Base-by-base conservation (phyloP, 30 jellyfish, hydroid and myxozoan genomes). In the Mastigias papua region DNA sequence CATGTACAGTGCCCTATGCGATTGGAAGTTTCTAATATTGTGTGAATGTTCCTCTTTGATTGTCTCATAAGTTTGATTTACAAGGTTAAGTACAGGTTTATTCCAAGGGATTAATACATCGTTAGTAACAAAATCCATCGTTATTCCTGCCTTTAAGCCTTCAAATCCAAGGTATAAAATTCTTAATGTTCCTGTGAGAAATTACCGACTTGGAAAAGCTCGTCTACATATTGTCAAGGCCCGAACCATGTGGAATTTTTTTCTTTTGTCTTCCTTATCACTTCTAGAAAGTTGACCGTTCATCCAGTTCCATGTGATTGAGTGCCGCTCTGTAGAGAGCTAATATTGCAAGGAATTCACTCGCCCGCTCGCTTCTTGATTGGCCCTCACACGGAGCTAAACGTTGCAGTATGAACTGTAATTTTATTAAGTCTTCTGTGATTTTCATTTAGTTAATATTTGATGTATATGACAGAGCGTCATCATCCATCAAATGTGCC, bases 151-250 rank as follows among this genome's bases (percentile, higher is more conserved):
- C 42, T 63, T 63, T 63, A 25, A 63, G 74, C 42, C 42, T 22
- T 63, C 74, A 42, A 63, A 63, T 63, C 74, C 74, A 63, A n/a
- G 74, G 74, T 63, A 63, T 63, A 25, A 63, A 63, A 17, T 63
- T 27, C 42, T 63, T 63, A 27, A 19, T 27, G 74, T 8, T 63
- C 74, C 74, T 63, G 74, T 63, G 74, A 63, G 74, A 63, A 63
- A 22, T 22, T 63, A 27, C 74, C 74, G 74, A 54, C 67, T 54
- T 54, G 67, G 25, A 54, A 54, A 54, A 54, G 67, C 25, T 54
- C 67, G 13, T 42, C 54, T 42, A 4, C 54, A 42, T 42, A 42
- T 4, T 4, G 54, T 42, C 54, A 42, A 8, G 13, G 54, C 54
- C 54, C 13, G 7, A 15, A 8, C 13, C 54, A 4, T 42, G 54